These are phyloP conservation scores for Mimachlamys varia DNA, from an alignment of 2,888 invertebrate genomes.

Conservation along the genomic window DNA sequence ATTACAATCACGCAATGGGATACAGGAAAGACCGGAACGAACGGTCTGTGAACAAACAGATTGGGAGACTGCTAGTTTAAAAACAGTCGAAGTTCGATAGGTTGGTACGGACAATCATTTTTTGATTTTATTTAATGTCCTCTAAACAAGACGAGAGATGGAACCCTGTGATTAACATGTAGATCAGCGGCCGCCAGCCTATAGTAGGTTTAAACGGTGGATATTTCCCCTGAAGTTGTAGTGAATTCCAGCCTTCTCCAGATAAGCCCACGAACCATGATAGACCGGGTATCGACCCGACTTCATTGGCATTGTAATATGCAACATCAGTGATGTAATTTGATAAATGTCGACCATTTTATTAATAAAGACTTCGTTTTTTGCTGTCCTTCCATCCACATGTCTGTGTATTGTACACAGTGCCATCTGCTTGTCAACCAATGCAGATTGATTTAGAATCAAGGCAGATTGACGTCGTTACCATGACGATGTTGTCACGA, in stretches of 20 bases:
- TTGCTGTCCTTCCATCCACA: neutral
- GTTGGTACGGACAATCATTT: no score
- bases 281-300: neutral
- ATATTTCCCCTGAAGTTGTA: no score
- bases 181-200: no score
- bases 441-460: slow-evolving; percentile 25
- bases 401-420: neutral
- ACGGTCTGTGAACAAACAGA: no score
- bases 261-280: neutral
- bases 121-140: no score
- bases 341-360: slow-evolving; percentile 7
- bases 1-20: no score
- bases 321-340: neutral
- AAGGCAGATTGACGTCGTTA: slow-evolving; percentile 27
- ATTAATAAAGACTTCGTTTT: slow-evolving; percentile 20
- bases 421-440: neutral
- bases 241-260: neutral
- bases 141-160: no score
- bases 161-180: no score
- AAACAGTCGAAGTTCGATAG: no score
- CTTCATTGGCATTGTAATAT: neutral
- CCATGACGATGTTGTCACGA: slow-evolving; percentile 1
- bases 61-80: no score
- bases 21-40: no score
- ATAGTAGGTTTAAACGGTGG: no score